phyloP scores from a whole-genome alignment of 1,140 invertebrate species.

The Thereuonema tuberculata region DNA sequence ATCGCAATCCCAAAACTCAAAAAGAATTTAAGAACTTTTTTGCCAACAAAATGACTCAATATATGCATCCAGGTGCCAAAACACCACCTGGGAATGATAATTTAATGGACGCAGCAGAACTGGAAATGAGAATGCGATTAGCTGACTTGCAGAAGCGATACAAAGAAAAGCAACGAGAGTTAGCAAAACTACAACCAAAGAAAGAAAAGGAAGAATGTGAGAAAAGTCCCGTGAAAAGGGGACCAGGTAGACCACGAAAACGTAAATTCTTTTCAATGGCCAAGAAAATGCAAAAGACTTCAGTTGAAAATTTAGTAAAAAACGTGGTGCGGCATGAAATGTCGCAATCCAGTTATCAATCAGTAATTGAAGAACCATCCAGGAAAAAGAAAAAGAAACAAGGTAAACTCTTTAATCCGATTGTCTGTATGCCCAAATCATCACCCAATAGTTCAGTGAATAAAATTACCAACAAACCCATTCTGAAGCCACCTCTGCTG shows the following conservation, averaged over 20 bases:
- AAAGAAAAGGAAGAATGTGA: constrained; percentile 34
- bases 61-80: neutral
- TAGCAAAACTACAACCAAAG: constrained; percentile 44
- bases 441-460: too few species aligned
- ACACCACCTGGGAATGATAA: neutral
- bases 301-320: too few species aligned
- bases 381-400: constrained; percentile 17
- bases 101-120: constrained; percentile 46
- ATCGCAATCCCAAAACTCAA: constrained; percentile 34
- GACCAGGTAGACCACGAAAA: constrained; percentile 31
- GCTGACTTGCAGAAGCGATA: constrained; percentile 66
- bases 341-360: neutral
- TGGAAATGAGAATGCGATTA: constrained; percentile 59
- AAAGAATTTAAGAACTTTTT: constrained; percentile 35
- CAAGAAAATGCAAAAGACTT: neutral
- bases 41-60: constrained; percentile 26
- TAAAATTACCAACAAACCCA: constrained; percentile 13
- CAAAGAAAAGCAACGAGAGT: constrained; percentile 63
- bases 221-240: constrained; percentile 20
- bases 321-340: neutral
- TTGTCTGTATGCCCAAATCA: too few species aligned
- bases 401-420: constrained; percentile 15
- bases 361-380: neutral
- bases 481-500: constrained; percentile 31
- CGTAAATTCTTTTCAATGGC: constrained; percentile 18